Base-by-base conservation (phyloP, 2,888 invertebrate species). In the Drosophila mercatorum region DNA sequence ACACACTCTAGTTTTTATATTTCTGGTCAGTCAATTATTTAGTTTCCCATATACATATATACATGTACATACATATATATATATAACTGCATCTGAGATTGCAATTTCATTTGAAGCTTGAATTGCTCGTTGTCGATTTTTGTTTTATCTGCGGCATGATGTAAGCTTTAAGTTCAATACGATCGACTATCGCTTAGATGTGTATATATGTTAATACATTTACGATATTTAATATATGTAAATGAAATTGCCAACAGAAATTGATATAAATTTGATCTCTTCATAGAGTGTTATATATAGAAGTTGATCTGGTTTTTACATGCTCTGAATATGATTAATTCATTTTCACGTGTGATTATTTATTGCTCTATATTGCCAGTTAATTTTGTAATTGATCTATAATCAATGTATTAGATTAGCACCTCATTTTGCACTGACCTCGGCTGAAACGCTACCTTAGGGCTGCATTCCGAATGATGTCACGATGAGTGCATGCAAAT, bases 111-210 rank as follows among this genome's bases (percentile, higher is more conserved):
- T 75, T 71, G 10, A 46, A 63, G 75, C 69, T 70, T 60, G 22
- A 63, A 52, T 60, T 47, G 51, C 56, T 57, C 38, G 36, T 51
- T 11, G 38, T 53, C 11, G 43, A 60, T 75, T 82, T 81, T 78
- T 68, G 61, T 65, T 75, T 68, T 66, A 66, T 82, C 68, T 65
- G 46, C 56, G 65, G 36, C 68, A 83, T 83, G 86, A 86, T 86
- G 83, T 83, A 83, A 83, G 81, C 73, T 43, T 67, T 71, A 69
- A 71, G 68, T 65, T 75, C 56, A 70, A 55, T 56, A 62, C 71
- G 55, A 55, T 69, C 44, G 31, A 69, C 43, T 43, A 46, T 26
- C 34, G 17, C 26, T 44, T 38, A 43, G 31, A 22, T 49, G 7
- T 12, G 52, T 46, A 11, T 49, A 11, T 12, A 64, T 46, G 14